Percentiles rank a stretch among this genome's conserved stretches.
phyloP scores from a whole-genome alignment of 1,140 invertebrate genomes.

The Micrasema longulum region DNA sequence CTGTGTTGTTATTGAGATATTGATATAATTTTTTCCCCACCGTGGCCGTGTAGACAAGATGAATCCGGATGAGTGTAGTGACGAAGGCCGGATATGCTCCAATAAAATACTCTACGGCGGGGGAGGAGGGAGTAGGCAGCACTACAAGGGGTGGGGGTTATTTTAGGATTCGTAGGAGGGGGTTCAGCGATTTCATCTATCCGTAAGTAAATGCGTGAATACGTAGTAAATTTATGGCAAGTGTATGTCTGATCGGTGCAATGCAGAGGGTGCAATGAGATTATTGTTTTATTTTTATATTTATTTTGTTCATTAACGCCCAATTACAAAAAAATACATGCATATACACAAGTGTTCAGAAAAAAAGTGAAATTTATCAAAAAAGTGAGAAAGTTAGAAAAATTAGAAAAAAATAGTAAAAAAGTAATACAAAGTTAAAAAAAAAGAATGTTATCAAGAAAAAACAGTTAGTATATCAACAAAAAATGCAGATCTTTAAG shows the following conservation, averaged over 20 bases:
- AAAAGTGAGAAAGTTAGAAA: no score
- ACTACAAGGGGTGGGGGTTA: background rate
- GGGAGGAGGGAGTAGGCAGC: background rate
- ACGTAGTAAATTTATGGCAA: slow-evolving; percentile 47
- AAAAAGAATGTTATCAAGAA: no score
- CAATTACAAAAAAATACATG: no score
- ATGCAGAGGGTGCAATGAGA: slow-evolving; percentile 14
- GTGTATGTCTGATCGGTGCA: slow-evolving; percentile 17
- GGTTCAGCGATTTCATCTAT: slow-evolving; percentile 42
- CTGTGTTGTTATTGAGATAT: no score
- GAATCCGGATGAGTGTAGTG: slow-evolving; percentile 37
- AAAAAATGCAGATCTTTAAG: no score
- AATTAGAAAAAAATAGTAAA: no score
- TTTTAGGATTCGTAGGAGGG: slow-evolving; percentile 7
- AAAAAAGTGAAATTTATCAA: no score
- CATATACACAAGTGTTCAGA: no score
- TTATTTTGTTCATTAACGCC: no score
- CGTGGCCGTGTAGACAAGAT: slow-evolving; percentile 15
- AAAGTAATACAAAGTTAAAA: no score
- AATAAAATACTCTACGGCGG: slow-evolving; percentile 40
- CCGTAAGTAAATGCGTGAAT: slow-evolving; percentile 50
- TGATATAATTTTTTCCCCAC: slow-evolving; percentile 13
- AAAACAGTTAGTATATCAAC: no score
- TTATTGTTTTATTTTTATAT: no score
- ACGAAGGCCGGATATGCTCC: slow-evolving; percentile 43